Base-by-base conservation (phyloP, 2,888 invertebrate genomes). In the Drosophila neotestacea region DNA sequence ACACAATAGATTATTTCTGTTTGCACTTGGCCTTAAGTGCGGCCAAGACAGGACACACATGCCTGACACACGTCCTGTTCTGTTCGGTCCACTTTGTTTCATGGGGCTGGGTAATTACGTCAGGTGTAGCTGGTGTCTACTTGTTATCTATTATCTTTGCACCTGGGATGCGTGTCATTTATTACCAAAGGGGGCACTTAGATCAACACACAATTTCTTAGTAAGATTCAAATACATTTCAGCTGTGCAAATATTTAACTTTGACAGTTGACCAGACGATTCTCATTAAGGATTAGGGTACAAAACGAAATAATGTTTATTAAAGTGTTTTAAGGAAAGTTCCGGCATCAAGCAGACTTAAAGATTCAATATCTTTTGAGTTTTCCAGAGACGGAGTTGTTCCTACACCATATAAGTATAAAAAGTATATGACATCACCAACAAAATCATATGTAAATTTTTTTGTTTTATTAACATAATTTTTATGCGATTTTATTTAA, bases 71-170 rank as follows among this genome's bases (percentile, higher is more conserved):
- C 27, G 27, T 28, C 16, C 36, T 39, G 39, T 56, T 30, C 10
- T 32, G 11, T 13, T 13, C 28, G 16, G 41, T 58, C 10, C 55
- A 22, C 22, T 22, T 2, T 2, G 22, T 2, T 9, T 9, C 2
- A 32, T 30, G 36, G 48, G 52, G 46, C 13, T 38, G 67, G 87
- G 82, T 82, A 82, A 82, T 86, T 82, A 84, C 72, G 64, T 65
- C 86, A 86, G 84, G 61, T 86, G 78, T 75, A 69, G 68, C 68
- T 28, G 56, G 46, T 47, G 56, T 47, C 76, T 73, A 44, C 81
- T 70, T 78, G 72, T 78, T 81, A 85, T 85, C 86, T 69, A 74
- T 79, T 74, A 82, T 82, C 87, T 75, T 62, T 39, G 68, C 61
- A 68, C 81, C 74, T 74, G 74, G 69, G 54, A 64, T 58, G 73